Evolutionary conservation across 1,140 invertebrate genomes (phyloP).

Genomic region (Tetranychus urticae): DNA sequence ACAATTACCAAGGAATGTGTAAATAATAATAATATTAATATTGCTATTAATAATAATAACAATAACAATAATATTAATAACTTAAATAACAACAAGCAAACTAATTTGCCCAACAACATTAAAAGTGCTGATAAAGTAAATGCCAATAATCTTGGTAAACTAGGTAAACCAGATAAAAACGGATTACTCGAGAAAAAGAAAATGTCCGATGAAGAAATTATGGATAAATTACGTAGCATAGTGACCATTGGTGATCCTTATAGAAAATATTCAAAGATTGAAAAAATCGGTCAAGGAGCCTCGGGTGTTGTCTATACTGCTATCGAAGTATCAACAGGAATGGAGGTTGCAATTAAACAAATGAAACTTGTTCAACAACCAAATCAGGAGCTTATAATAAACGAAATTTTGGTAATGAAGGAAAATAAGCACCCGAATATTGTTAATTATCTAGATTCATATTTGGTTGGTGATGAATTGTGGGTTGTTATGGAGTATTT

Average conservation of each 20-base stretch:
- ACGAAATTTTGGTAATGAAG: conserved; percentile 98
- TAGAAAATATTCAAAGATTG: conserved; percentile 92
- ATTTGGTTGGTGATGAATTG: conserved; percentile 58
- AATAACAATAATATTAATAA: neutral
- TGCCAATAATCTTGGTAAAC: neutral
- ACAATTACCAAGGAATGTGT: neutral
- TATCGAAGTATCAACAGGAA: conserved; percentile 83
- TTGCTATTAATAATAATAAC: neutral
- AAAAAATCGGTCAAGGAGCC: conserved; percentile 96
- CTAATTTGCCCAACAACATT: conserved; percentile 1
- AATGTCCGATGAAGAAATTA: conserved; percentile 81
- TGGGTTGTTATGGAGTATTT: conserved; percentile 98
- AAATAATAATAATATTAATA: neutral
- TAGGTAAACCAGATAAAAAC: neutral
- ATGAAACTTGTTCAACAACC: conserved; percentile 97
- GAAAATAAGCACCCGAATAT: conserved; percentile 98
- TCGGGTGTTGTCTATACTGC: conserved; percentile 94
- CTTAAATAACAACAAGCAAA: neutral
- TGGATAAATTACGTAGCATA: conserved; percentile 27
- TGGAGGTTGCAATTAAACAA: conserved; percentile 97
- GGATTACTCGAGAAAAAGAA: conserved; percentile 33
- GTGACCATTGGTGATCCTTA: conserved; percentile 36
- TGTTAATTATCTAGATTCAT: conserved; percentile 95
- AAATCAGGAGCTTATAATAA: conserved; percentile 97
- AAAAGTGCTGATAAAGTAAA: neutral